Percentiles rank a stretch among this genome's conserved stretches.
These are phyloP conservation scores for Sturmia bella DNA, from an alignment of 2,888 invertebrate species.

Conservation along the genomic window DNA sequence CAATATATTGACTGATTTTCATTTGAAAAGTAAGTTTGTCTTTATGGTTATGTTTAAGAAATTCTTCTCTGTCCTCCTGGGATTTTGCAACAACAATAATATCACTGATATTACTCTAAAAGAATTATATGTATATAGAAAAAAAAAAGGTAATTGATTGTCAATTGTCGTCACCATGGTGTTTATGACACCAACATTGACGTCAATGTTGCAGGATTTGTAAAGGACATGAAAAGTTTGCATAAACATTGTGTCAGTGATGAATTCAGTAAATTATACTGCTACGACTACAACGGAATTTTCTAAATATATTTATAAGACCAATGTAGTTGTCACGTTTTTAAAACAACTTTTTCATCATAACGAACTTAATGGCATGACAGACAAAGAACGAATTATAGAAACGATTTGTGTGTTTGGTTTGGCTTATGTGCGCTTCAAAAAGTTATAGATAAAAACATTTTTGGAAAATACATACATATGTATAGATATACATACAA, in stretches of 20 bases:
- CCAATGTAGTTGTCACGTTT: too few species aligned
- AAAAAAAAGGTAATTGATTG: constrained; percentile 19
- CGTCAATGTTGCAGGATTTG: constrained; percentile 43
- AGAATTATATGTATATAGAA: background rate
- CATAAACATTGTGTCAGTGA: constrained; percentile 1
- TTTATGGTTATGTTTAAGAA: background rate
- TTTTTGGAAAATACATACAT: too few species aligned
- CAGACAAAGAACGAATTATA: too few species aligned
- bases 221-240: constrained; percentile 29
- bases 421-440: too few species aligned
- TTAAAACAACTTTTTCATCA: too few species aligned
- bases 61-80: background rate
- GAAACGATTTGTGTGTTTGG: too few species aligned
- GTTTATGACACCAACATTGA: constrained; percentile 36
- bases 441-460: too few species aligned
- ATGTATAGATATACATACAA: too few species aligned
- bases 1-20: constrained; percentile 51
- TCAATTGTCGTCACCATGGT: constrained; percentile 23
- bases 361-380: too few species aligned
- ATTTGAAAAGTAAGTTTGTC: constrained; percentile 10
- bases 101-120: background rate
- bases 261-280: constrained; percentile 4
- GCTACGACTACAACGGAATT: too few species aligned
- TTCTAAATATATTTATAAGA: too few species aligned
- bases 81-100: constrained; percentile 5